Base-by-base conservation (phyloP, 2,113 vertebrate genomes). In the Bubalus kerabau region DNA sequence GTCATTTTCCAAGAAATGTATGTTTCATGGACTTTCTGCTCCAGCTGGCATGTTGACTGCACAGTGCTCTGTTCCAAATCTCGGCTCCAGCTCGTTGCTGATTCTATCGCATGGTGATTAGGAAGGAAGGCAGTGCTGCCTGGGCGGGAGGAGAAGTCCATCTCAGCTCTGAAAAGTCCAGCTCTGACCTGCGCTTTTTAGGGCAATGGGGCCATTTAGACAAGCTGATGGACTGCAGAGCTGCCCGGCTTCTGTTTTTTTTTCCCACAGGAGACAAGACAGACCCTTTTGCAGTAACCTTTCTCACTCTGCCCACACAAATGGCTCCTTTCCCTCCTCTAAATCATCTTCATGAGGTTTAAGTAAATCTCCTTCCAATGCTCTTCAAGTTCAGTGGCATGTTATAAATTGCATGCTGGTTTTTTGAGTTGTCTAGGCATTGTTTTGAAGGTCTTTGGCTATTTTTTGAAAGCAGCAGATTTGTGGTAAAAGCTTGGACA, bases 1-100 rank as follows among this genome's bases (percentile, higher is more conserved):
- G 97, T 98, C 97, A 95, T 98, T 97, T 98, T 98, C 98, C 98
- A 98, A 98, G 98, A 98, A 98, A 98, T 92, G 64, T 97, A 84
- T 96, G 95, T 98, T 97, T 98, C 97, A 98, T 98, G 98, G 97
- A 96, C 96, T 91, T 78, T 0, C 85, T 97, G 94, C 96, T 96
- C 94, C 95, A 97, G 98, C 96, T 98, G 97, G 97, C 54, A 52
- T 96, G 96, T 97, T 97, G 98, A 98, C 98, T 98, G 97, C 91
- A 90, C 36, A 54, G 98, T 14, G 62, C 74, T 97, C 88, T 76
- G 94, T 97, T 98, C 98, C 98, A 98, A 98, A 97, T 95, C 40
- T 11, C 88, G 74, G 98, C 96, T 98, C 98, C 98, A 98, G 97
- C 97, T 98, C 98, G 80, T 91, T 97, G 98, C 98, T 19, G 46